Evolutionary conservation across 2,888 invertebrate species (phyloP).

Genomic region (Synanthedon formicaeformis): DNA sequence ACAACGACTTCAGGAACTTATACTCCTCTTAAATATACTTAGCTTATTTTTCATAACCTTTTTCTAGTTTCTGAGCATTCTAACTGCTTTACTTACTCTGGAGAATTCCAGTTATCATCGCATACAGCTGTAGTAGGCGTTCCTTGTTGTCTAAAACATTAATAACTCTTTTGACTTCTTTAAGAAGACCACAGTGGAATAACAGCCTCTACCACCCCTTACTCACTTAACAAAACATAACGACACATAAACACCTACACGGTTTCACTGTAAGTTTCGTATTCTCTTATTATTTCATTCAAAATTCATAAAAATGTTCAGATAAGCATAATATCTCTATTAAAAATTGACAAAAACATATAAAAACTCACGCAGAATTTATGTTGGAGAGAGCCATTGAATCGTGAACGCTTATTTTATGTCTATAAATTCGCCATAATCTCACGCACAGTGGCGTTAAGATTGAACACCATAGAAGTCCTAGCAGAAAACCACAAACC

Average conservation of each 20-base stretch:
- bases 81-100: slow-evolving; percentile 25
- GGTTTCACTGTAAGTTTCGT: too few species aligned
- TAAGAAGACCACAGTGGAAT: not conserved
- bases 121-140: slow-evolving; percentile 56
- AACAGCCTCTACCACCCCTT: too few species aligned
- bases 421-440: slow-evolving; percentile 57
- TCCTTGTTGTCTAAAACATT: slow-evolving; percentile 37
- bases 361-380: slow-evolving; percentile 16
- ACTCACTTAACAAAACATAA: too few species aligned
- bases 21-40: too few species aligned
- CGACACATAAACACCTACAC: too few species aligned
- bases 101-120: slow-evolving; percentile 54
- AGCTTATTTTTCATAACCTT: too few species aligned
- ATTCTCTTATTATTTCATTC: too few species aligned
- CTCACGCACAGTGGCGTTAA: slow-evolving; percentile 72
- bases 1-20: too few species aligned
- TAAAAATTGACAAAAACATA: too few species aligned
- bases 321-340: too few species aligned
- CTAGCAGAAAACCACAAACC: slow-evolving; percentile 73
- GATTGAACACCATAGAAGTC: slow-evolving; percentile 71
- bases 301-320: too few species aligned
- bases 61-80: too few species aligned
- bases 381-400: slow-evolving; percentile 41
- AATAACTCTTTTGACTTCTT: slow-evolving; percentile 3
- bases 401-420: slow-evolving; percentile 50